Conservation (phyloP, 2,888 invertebrate species). For the Pogonocherus hispidulus region DNA sequence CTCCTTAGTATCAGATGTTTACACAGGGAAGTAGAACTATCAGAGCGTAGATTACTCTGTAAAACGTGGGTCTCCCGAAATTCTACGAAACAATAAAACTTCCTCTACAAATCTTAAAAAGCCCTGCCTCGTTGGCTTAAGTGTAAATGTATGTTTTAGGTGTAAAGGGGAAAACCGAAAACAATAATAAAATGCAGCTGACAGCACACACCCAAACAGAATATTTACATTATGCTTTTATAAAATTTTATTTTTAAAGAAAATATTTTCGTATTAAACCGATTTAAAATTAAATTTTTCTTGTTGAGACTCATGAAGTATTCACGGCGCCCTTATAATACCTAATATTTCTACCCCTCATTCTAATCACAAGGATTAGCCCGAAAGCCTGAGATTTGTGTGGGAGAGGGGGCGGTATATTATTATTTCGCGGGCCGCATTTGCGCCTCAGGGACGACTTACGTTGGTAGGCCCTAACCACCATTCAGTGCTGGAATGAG, state of each 20-base stretch:
- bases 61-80: slow-evolving; percentile 38
- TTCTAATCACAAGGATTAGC: too few relatives aligned
- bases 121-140: background rate
- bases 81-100: slow-evolving; percentile 39
- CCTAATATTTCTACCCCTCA: too few relatives aligned
- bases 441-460: too few relatives aligned
- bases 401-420: too few relatives aligned
- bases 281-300: background rate
- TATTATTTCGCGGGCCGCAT: too few relatives aligned
- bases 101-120: slow-evolving; percentile 29
- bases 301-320: background rate
- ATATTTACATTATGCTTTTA: background rate
- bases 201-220: background rate
- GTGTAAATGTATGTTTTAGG: background rate
- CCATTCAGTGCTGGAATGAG: too few relatives aligned
- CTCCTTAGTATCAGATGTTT: slow-evolving; percentile 35
- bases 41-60: slow-evolving; percentile 38
- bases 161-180: background rate
- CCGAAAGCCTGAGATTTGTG: too few relatives aligned
- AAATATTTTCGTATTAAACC: background rate
- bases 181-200: background rate
- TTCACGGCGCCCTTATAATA: too few relatives aligned
- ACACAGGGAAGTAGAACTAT: slow-evolving; percentile 34
- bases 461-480: too few relatives aligned
- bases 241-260: background rate